phyloP scores from a whole-genome alignment of 2,797 vertebrate species.

The Taenioides sp. region DNA sequence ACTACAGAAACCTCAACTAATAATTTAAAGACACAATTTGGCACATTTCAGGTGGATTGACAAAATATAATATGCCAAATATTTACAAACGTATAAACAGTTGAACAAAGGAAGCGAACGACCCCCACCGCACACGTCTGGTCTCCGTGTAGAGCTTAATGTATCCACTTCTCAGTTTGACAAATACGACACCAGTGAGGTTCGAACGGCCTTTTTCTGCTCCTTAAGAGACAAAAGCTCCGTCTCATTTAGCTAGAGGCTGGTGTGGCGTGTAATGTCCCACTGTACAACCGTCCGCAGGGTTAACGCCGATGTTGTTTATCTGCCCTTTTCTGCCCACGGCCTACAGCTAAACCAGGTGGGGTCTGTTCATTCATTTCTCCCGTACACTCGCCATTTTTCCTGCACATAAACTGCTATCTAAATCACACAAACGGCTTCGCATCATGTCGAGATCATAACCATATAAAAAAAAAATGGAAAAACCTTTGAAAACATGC shows the following conservation, averaged over 20 bases:
- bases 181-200: background rate
- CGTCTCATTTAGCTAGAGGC: constrained; percentile 63
- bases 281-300: background rate
- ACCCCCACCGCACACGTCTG: no score
- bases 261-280: constrained; percentile 56
- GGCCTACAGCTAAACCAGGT: constrained; percentile 28
- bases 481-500: constrained; percentile 49
- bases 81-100: no score
- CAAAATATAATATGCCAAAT: no score
- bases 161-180: background rate
- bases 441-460: constrained; percentile 79
- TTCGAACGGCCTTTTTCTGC: constrained; percentile 25
- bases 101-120: no score
- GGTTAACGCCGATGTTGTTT: no score
- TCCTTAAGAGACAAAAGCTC: constrained; percentile 44
- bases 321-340: no score
- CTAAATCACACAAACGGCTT: constrained; percentile 81
- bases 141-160: background rate
- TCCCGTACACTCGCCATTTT: no score
- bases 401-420: constrained; percentile 1
- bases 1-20: no score
- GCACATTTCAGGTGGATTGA: no score
- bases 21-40: no score
- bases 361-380: constrained; percentile 34
- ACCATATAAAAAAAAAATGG: constrained; percentile 74